Conservation (phyloP, 2,113 vertebrate species). For the Peromyscus californicus region DNA sequence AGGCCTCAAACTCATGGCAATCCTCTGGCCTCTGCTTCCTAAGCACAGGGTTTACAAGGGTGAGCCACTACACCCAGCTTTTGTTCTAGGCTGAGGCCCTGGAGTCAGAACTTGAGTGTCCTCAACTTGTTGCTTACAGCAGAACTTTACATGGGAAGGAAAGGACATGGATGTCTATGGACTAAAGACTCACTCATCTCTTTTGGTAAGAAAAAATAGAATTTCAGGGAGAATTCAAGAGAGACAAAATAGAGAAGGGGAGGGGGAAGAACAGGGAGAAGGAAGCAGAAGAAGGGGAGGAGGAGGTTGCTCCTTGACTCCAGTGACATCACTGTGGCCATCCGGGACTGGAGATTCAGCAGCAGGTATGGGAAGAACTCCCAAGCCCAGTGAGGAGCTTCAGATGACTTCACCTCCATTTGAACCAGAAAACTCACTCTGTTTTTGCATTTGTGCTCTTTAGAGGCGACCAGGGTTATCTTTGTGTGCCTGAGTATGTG, state of each 20-base stretch:
- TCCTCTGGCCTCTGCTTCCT: background rate
- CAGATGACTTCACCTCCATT: conserved; percentile 37
- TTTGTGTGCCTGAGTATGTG: conserved; percentile 9
- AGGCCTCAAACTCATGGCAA: background rate
- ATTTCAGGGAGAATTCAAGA: background rate
- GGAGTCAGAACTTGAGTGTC: background rate
- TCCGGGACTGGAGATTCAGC: background rate
- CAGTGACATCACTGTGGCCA: background rate
- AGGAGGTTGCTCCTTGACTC: background rate
- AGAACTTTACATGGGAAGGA: background rate
- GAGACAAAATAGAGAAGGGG: background rate
- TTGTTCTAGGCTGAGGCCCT: background rate
- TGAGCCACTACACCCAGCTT: background rate
- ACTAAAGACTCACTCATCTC: background rate
- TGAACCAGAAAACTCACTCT: conserved; percentile 55
- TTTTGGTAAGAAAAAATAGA: conserved; percentile 25
- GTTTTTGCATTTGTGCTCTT: conserved; percentile 63
- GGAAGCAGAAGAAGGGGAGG: background rate
- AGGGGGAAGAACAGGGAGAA: background rate
- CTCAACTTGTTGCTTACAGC: background rate
- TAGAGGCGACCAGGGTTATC: conserved; percentile 60
- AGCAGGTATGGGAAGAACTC: background rate
- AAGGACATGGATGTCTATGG: background rate
- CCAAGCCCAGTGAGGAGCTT: background rate
- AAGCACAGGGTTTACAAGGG: background rate